These are phyloP conservation scores for Jaculus jaculus DNA, from an alignment of 2,113 vertebrate species.

Conservation along the genomic window DNA sequence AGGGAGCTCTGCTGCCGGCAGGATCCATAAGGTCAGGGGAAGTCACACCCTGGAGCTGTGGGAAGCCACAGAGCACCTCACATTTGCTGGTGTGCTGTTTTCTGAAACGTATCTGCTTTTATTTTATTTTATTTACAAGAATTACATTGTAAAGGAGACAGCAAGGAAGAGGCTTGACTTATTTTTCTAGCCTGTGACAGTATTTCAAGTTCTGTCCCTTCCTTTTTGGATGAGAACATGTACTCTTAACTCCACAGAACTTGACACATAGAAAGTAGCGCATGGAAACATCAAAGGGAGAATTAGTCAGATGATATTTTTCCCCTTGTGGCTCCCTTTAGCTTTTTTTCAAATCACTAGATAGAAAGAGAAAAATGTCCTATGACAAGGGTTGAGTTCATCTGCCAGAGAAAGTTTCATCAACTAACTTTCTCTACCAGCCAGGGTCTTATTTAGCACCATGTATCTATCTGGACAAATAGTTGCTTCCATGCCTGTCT, in stretches of 20 bases:
- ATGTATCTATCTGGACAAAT: too few species aligned
- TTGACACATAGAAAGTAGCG: background rate
- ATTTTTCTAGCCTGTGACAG: background rate
- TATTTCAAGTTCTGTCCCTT: background rate
- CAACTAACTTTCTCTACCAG: background rate
- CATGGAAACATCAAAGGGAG: background rate
- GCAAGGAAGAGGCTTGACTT: background rate
- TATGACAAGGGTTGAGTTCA: background rate
- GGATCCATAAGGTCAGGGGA: background rate
- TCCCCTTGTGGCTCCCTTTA: background rate
- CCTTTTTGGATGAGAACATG: background rate
- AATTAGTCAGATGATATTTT: background rate
- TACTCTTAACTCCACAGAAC: background rate
- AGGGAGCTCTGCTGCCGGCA: background rate
- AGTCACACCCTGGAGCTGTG: fast-evolving
- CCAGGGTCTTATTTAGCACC: background rate
- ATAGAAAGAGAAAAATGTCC: background rate
- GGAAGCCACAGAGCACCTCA: fast-evolving
- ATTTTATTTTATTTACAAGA: too few species aligned
- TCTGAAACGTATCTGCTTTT: background rate
- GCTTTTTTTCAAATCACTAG: background rate
- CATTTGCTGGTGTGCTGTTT: background rate
- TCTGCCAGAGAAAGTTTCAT: background rate
- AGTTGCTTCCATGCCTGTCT: background rate
- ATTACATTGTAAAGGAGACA: background rate